Evolutionary conservation across 2,113 vertebrate species (phyloP).

Genomic region (Dolichotis patagonum): DNA sequence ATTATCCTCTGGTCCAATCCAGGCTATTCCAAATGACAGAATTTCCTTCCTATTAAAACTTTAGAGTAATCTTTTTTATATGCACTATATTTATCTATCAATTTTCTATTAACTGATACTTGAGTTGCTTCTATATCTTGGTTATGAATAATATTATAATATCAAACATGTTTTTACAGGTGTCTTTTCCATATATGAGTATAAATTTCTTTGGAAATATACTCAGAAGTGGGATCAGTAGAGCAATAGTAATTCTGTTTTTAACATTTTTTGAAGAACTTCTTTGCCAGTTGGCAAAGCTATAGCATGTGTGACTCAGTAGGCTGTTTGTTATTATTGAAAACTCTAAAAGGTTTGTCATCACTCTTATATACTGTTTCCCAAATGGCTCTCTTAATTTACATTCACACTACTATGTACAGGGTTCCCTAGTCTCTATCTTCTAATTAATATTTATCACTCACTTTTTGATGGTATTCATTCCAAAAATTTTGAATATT

Average conservation of each 20-base stretch:
- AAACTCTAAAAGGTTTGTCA: background rate
- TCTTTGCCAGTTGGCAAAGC: background rate
- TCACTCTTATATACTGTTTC: background rate
- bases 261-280: background rate
- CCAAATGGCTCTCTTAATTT: background rate
- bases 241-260: background rate
- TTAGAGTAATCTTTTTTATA: background rate
- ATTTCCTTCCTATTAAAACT: background rate
- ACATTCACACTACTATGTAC: background rate
- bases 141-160: background rate
- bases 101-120: background rate
- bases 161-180: background rate
- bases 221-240: background rate
- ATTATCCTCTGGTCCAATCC: background rate
- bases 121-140: background rate
- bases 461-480: background rate
- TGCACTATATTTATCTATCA: background rate
- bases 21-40: background rate
- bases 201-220: background rate
- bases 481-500: background rate
- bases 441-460: background rate
- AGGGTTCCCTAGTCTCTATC: background rate
- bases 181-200: background rate
- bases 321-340: background rate
- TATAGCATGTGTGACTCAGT: background rate